Conservation (phyloP, 1,140 invertebrate genomes). For the Agrypnia vestita region DNA sequence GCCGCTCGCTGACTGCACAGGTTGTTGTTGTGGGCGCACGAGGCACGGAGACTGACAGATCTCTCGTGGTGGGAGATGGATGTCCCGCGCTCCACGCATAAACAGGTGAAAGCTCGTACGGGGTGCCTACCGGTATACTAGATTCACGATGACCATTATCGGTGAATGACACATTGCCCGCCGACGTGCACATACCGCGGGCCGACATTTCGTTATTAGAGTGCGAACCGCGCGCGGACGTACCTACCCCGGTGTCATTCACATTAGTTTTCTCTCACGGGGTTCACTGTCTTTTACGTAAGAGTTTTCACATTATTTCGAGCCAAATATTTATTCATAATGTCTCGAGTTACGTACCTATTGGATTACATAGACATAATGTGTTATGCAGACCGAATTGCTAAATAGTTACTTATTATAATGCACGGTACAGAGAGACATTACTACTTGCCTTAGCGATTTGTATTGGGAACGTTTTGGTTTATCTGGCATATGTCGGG, state of each 20-base stretch:
- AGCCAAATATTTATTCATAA: not conserved
- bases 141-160: not conserved
- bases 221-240: not conserved
- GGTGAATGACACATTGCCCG: conserved; percentile 15
- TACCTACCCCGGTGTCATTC: conserved; percentile 25
- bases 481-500: no score
- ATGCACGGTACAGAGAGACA: no score
- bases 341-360: not conserved
- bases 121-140: not conserved
- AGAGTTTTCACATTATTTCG: conserved; percentile 14
- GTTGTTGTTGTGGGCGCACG: not conserved
- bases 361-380: no score
- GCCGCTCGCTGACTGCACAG: conserved; percentile 26
- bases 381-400: no score
- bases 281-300: conserved; percentile 35
- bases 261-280: conserved; percentile 26
- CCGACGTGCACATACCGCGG: not conserved
- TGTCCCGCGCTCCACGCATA: conserved; percentile 12
- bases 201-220: not conserved
- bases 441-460: no score
- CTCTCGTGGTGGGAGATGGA: conserved; percentile 41
- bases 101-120: conserved; percentile 35
- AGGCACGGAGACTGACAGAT: not conserved
- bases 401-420: no score
- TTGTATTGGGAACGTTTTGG: no score